Percentiles rank a stretch among this genome's conserved stretches.
These are phyloP conservation scores for Entomobrya proxima DNA, from an alignment of 2,888 invertebrate species.

Conservation along the genomic window DNA sequence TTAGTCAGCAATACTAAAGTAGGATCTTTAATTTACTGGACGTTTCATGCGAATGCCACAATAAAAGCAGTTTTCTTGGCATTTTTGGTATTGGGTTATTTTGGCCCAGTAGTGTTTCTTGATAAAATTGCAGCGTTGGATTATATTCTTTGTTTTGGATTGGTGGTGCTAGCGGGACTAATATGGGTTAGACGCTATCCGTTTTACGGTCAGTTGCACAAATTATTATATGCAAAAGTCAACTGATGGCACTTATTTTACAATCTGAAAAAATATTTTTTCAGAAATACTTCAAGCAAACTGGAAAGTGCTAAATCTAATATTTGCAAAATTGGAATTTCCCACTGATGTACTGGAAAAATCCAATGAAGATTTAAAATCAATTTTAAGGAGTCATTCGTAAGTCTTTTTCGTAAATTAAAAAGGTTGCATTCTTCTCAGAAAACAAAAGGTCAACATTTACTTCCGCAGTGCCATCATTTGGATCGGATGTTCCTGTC, in stretches of 20 bases:
- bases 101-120: slow-evolving; percentile 3
- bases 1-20: not conserved
- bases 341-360: too few relatives aligned
- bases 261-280: not conserved
- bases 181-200: not conserved
- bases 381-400: too few relatives aligned
- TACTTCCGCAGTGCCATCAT: slow-evolving; percentile 37
- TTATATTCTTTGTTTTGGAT: not conserved
- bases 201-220: slow-evolving; percentile 10
- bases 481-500: slow-evolving; percentile 28
- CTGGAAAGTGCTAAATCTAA: not conserved
- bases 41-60: not conserved
- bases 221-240: not conserved
- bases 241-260: not conserved
- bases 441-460: too few relatives aligned
- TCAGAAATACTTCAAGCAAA: not conserved
- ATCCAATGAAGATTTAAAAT: too few relatives aligned
- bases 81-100: not conserved
- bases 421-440: too few relatives aligned
- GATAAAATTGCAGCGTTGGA: slow-evolving; percentile 25
- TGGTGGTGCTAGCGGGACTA: not conserved
- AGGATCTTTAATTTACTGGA: not conserved
- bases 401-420: too few relatives aligned
- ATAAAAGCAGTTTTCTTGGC: slow-evolving; percentile 19
- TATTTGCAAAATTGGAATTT: not conserved